Evolutionary conservation across 2,888 invertebrate genomes (phyloP).

Genomic region (Agriopis aurantiaria): DNA sequence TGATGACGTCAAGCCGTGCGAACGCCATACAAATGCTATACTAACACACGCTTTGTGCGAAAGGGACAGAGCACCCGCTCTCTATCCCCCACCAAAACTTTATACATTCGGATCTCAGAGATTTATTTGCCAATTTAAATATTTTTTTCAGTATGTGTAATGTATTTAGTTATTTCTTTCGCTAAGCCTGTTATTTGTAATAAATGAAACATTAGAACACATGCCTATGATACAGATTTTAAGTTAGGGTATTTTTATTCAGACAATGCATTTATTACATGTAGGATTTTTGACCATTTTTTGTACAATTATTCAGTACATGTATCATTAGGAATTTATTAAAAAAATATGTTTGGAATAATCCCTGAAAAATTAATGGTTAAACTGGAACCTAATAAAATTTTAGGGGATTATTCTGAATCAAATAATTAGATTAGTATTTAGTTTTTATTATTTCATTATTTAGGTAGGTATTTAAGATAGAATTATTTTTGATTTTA

Average conservation of each 20-base stretch:
- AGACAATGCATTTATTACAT: slow-evolving; percentile 53
- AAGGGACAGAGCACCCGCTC: too few relatives aligned
- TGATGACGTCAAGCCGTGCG: too few relatives aligned
- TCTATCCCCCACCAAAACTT: too few relatives aligned
- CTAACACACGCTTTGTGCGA: too few relatives aligned
- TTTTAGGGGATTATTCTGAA: slow-evolving; percentile 83
- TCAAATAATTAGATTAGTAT: slow-evolving; percentile 43
- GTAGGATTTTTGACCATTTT: slow-evolving; percentile 59
- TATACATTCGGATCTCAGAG: too few relatives aligned
- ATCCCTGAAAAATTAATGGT: slow-evolving; percentile 67
- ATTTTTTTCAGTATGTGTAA: too few relatives aligned
- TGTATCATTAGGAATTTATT: slow-evolving; percentile 58
- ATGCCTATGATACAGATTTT: slow-evolving; percentile 19
- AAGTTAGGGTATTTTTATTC: slow-evolving; percentile 28
- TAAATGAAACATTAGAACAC: too few relatives aligned
- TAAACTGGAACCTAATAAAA: slow-evolving; percentile 30
- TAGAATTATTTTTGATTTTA: slow-evolving; percentile 25
- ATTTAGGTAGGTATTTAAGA: slow-evolving; percentile 24
- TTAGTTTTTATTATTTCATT: slow-evolving; percentile 36
- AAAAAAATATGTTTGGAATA: slow-evolving; percentile 74
- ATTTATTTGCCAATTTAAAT: too few relatives aligned
- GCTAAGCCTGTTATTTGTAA: too few relatives aligned
- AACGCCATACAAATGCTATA: too few relatives aligned
- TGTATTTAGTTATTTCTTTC: too few relatives aligned
- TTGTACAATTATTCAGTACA: slow-evolving; percentile 71